Base-by-base conservation (phyloP, 1,140 invertebrate species). In the Spodoptera litura region DNA sequence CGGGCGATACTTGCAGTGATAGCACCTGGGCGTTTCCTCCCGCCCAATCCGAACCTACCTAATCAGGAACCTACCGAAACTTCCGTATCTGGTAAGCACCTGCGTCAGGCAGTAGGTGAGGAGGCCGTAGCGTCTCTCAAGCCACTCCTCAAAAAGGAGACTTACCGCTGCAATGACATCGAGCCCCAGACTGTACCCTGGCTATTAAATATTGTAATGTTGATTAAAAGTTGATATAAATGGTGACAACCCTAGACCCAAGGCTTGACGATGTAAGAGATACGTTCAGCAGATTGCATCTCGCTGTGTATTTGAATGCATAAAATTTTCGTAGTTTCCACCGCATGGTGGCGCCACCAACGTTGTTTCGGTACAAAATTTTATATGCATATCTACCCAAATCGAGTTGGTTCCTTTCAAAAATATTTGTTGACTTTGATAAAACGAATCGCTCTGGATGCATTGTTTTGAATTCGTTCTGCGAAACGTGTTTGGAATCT, bases 241-340 rank as follows among this genome's bases (percentile, higher is more conserved):
- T 31, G n/a, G 12, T 55, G 20, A 13, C 64, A 70, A 8, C 25
- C 66, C 66, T 70, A 53, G 0, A 15, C 5, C 12, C 20, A 70
- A 52, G 66, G 49, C 38, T 49, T 25, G 10, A 61, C 12, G 15
- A 52, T 52, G 25, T 52, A 52, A 70, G 25, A 70, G 66, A 53
- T 70, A 70, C 20, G 11, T 31, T 53, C 49, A 70, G 66, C 66
- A 70, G 66, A 70, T 70, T 70, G 49, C 66, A 31, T 70, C 20
- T 70, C 12, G 11, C 64, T 52, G 20, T 68, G 44, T 49, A 66
- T 68, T 68, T 68, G 44, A 68, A 68, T 68, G 66, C 20, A 70
- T 70, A 31, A 70, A 70, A 70, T 8, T 70, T 10, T 12, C 66
- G 4, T 10, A 49, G 3, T 20, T 66, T 70, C 61, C 13, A 64